Evolutionary conservation across 2,113 vertebrate species (phyloP).

Genomic region (Etheostoma spectabile): DNA sequence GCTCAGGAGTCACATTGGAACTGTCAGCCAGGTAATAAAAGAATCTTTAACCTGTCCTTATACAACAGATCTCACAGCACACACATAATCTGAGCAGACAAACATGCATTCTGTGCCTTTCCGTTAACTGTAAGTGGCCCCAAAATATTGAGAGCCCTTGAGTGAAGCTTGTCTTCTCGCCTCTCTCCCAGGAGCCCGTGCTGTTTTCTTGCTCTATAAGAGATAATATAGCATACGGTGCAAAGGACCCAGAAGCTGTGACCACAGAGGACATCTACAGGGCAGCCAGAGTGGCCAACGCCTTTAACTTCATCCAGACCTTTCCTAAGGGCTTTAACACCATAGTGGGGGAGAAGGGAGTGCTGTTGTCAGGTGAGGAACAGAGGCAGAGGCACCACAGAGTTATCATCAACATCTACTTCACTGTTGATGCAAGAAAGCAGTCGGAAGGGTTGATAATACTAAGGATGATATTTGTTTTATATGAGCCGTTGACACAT

Average conservation of each 20-base stretch:
- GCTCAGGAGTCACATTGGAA: conserved; percentile 93
- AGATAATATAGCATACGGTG: conserved; percentile 98
- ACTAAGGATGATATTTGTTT: background rate
- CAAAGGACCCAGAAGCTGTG: conserved; percentile 85
- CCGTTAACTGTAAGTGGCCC: background rate
- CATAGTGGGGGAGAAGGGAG: conserved; percentile 95
- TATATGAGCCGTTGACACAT: background rate
- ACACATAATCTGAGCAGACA: background rate
- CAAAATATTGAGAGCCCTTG: background rate
- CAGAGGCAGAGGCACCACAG: background rate
- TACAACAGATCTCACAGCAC: background rate
- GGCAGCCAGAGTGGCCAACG: conserved; percentile 92
- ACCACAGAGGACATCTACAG: conserved; percentile 87
- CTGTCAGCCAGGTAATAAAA: conserved; percentile 93
- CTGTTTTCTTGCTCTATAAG: conserved; percentile 97
- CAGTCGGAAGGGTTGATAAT: background rate
- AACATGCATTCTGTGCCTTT: background rate
- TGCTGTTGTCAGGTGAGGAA: conserved; percentile 92
- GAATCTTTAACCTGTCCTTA: background rate
- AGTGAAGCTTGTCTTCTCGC: background rate
- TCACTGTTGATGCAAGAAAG: background rate
- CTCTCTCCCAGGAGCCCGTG: conserved; percentile 89
- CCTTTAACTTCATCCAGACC: conserved; percentile 88
- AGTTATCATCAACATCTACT: background rate
- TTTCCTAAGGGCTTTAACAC: conserved; percentile 94